Base-by-base conservation (phyloP, 2,888 invertebrate genomes). In the Eupithecia subumbrata region DNA sequence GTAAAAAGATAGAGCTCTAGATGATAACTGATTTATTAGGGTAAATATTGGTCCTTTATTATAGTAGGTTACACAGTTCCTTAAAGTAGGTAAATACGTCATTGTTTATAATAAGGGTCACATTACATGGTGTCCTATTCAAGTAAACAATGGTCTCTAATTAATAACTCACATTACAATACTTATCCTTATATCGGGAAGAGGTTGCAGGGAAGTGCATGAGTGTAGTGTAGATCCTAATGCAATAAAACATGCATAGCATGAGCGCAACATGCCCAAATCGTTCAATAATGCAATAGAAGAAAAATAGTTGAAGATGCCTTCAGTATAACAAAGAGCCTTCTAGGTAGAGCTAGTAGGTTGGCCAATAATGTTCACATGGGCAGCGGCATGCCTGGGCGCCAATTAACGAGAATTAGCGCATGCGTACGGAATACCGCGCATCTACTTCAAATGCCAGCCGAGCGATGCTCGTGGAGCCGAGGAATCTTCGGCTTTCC, bases 331-430 rank as follows among this genome's bases (percentile, higher is more conserved):
- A 60, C 60, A 60, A 60, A 60, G 60, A 60, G 14, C n/a, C 1
- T 56, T 22, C 22, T 56, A 22, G 60, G 60, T 25, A 25, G 60
- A 25, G 60, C 5, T 60, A 25, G 60, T 60, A 25, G 60, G 22
- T 60, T 22, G 5, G 56, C 56, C 22, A 12, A 56, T 25, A 56
- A 56, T 56, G 22, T 22, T 60, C 60, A 60, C 60, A 60, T 60
- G 60, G 84, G 78, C 73, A 74, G 37, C 78, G 74, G 81, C 83
- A 80, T 78, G 81, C 82, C 80, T 74, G 63, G 63, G 68, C 75
- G 74, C 82, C 85, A 88, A 88, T 88, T 89, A 87, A 83, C 82
- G 79, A 80, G 84, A 84, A 86, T 87, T 86, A 89, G 82, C 83
- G 82, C 84, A 85, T 84, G 84, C 84, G 83, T 77, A 77, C 77